Evolutionary conservation across 2,888 invertebrate genomes (phyloP).

Genomic region (Colletes collaris): DNA sequence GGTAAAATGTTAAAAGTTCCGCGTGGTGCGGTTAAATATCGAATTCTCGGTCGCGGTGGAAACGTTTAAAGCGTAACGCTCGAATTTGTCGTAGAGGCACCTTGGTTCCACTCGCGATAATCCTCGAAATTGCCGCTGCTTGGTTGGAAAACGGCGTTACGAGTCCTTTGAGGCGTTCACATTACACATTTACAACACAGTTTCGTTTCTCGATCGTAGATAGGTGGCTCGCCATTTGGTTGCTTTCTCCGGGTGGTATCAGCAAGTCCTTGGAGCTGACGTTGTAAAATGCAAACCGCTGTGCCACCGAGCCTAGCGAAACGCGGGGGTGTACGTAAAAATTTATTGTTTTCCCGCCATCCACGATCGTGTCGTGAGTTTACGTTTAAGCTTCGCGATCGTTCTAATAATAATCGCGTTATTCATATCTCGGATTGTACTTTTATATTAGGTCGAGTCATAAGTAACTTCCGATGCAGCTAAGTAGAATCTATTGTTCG

Average conservation of each 20-base stretch:
- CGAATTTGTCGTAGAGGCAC: neutral
- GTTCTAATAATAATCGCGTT: no score
- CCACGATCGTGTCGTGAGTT: constrained; percentile 7
- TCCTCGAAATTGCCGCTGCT: neutral
- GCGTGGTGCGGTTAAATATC: neutral
- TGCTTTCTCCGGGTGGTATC: neutral
- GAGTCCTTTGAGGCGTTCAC: neutral
- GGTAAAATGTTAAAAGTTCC: no score
- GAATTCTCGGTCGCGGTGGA: neutral
- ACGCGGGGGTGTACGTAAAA: constrained; percentile 1
- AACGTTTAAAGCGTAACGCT: neutral
- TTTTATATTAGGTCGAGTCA: no score
- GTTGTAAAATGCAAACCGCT: constrained; percentile 25
- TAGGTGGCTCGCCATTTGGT: constrained; percentile 19
- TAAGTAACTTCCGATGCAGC: no score
- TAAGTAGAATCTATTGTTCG: no score
- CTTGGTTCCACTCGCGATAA: neutral
- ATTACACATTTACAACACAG: constrained; percentile 10
- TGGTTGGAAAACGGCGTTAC: neutral
- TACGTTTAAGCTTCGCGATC: neutral
- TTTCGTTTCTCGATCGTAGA: constrained; percentile 1
- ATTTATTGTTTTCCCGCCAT: constrained; percentile 4
- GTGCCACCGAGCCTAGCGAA: neutral
- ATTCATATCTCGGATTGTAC: no score
- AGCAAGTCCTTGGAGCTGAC: constrained; percentile 42